Conservation (phyloP, 2,113 vertebrate genomes). For the Pterophyllum scalare region DNA sequence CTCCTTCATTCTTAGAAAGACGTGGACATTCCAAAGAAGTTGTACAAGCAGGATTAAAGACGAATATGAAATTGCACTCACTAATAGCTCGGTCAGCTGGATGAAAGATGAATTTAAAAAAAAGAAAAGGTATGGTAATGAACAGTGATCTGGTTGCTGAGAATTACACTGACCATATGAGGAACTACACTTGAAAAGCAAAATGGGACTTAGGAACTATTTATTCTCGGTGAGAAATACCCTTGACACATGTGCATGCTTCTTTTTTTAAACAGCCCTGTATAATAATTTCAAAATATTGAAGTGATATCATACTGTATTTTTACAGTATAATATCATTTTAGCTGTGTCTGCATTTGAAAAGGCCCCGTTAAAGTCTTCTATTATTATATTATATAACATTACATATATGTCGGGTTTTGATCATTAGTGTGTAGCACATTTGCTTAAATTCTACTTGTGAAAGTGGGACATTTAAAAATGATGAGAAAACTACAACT, state of each 20-base stretch:
- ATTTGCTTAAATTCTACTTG: background rate
- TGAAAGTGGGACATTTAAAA: background rate
- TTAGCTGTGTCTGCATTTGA: background rate
- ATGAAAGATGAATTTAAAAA: background rate
- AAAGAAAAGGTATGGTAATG: background rate
- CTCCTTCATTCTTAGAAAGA: background rate
- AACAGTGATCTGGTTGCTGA: background rate
- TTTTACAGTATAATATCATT: background rate
- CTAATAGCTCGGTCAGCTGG: background rate
- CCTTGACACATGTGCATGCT: too few species aligned
- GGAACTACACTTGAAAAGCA: background rate
- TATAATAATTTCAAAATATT: background rate
- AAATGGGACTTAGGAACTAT: background rate
- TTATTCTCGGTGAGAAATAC: background rate
- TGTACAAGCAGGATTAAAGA: background rate
- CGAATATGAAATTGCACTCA: background rate
- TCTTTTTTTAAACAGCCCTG: background rate
- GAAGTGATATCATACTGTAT: background rate
- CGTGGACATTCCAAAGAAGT: conserved; percentile 23
- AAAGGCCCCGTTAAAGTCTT: background rate
- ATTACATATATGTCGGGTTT: background rate
- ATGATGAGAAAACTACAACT: accelerated
- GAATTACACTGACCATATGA: background rate
- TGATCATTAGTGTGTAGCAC: background rate
- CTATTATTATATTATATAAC: background rate